These are phyloP conservation scores for Apostichopus japonicus DNA, from an alignment of 35 echinoderm and acorn worm species.

Conservation along the genomic window DNA sequence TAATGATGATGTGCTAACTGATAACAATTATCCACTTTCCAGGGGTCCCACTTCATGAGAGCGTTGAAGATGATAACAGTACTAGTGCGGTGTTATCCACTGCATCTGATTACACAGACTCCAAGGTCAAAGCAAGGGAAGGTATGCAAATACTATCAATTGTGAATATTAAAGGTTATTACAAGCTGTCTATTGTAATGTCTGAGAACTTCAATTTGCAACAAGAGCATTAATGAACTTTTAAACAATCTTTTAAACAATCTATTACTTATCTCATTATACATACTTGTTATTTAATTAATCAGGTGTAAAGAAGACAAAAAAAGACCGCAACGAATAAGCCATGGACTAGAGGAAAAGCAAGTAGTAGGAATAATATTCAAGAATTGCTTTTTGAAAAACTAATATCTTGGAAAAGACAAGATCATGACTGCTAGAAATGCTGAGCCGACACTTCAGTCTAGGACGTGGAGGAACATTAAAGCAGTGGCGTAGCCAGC, in stretches of 20 bases:
- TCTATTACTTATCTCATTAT: not conserved
- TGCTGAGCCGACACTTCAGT: not conserved
- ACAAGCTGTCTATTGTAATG: not conserved
- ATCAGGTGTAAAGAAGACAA: not conserved
- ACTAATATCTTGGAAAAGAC: not conserved
- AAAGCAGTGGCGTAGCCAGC: too few relatives aligned
- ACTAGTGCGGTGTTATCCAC: not conserved
- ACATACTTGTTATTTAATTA: not conserved
- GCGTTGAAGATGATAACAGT: not conserved
- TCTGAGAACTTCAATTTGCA: not conserved
- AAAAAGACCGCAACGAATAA: not conserved
- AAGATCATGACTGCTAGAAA: conserved; percentile 1
- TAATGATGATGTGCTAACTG: not conserved
- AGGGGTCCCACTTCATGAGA: conserved; percentile 16
- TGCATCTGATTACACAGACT: not conserved
- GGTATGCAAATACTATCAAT: conserved; percentile 16
- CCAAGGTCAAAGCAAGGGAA: not conserved
- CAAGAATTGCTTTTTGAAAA: not conserved
- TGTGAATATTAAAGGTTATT: not conserved
- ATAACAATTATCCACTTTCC: not conserved
- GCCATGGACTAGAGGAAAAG: conserved; percentile 25
- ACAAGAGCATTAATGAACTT: not conserved
- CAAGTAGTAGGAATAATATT: not conserved
- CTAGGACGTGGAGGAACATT: conserved; percentile 16
- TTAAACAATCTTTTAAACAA: too few relatives aligned